These are phyloP conservation scores for Argyresthia albistria DNA, from an alignment of 2,888 invertebrate species.

Conservation along the genomic window DNA sequence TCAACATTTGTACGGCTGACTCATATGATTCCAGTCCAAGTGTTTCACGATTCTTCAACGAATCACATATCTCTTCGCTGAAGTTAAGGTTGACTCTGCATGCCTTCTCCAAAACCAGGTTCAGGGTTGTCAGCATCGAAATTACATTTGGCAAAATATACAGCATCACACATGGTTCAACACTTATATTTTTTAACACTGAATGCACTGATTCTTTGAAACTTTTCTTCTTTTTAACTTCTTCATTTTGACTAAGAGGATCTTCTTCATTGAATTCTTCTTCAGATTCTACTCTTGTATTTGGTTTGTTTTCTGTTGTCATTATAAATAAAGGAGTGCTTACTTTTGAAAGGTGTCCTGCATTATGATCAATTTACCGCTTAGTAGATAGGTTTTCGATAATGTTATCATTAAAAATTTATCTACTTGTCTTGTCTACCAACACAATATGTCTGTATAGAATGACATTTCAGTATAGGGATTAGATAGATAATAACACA, in stretches of 20 bases:
- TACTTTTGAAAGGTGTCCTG: not conserved
- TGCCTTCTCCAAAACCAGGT: constrained; percentile 86
- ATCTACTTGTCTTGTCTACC: too few relatives aligned
- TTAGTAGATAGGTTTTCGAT: too few relatives aligned
- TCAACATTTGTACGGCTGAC: constrained; percentile 75
- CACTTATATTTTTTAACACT: constrained; percentile 31
- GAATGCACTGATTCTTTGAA: constrained; percentile 21
- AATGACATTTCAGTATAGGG: too few relatives aligned
- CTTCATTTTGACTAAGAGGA: constrained; percentile 19
- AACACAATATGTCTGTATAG: too few relatives aligned
- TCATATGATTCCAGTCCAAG: constrained; percentile 60
- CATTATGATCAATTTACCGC: too few relatives aligned
- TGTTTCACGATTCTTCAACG: constrained; percentile 77
- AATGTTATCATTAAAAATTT: too few relatives aligned
- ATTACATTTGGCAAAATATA: constrained; percentile 40
- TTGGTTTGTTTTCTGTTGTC: not conserved
- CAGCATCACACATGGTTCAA: constrained; percentile 42
- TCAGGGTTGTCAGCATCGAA: constrained; percentile 82
- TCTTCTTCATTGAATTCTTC: constrained; percentile 17
- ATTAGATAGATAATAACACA: too few relatives aligned
- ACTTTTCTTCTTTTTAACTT: constrained; percentile 11
- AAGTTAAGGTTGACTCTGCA: constrained; percentile 85
- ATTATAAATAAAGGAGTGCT: not conserved
- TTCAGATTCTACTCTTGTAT: constrained; percentile 4
- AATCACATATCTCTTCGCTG: constrained; percentile 78